phyloP scores from a whole-genome alignment of 2,888 invertebrate species.

The Pinctada fucata region DNA sequence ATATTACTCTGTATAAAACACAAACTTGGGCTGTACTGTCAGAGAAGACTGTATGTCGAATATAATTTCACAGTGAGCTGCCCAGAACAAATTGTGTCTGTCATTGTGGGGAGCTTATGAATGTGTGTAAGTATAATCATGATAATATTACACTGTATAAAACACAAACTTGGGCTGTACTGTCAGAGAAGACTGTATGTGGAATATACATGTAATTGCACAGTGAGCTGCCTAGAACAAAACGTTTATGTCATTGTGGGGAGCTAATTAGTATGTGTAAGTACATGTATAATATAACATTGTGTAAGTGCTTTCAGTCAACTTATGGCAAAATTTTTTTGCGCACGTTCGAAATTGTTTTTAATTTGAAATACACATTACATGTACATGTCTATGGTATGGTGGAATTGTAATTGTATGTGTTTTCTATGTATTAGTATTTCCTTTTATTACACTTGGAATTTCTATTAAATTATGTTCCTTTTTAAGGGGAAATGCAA shows the following conservation, averaged over 20 bases:
- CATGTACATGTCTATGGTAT: too few relatives aligned
- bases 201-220: constrained; percentile 72
- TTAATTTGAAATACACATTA: too few relatives aligned
- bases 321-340: too few relatives aligned
- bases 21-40: constrained; percentile 91
- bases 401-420: too few relatives aligned
- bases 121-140: constrained; percentile 86
- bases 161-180: constrained; percentile 91
- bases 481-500: too few relatives aligned
- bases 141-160: not conserved
- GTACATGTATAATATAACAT: constrained; percentile 14
- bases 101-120: constrained; percentile 96
- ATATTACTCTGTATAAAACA: constrained; percentile 79
- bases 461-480: too few relatives aligned
- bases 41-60: constrained; percentile 78
- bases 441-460: too few relatives aligned
- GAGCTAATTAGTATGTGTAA: constrained; percentile 98
- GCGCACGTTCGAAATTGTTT: too few relatives aligned
- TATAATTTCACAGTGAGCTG: constrained; percentile 72
- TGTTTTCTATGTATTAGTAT: too few relatives aligned
- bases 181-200: constrained; percentile 81
- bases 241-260: constrained; percentile 91
- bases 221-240: not conserved
- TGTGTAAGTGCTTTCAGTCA: too few relatives aligned
- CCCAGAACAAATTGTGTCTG: constrained; percentile 81